These are phyloP conservation scores for Epiblema foenella DNA, from an alignment of 2,888 invertebrate species.

Conservation along the genomic window DNA sequence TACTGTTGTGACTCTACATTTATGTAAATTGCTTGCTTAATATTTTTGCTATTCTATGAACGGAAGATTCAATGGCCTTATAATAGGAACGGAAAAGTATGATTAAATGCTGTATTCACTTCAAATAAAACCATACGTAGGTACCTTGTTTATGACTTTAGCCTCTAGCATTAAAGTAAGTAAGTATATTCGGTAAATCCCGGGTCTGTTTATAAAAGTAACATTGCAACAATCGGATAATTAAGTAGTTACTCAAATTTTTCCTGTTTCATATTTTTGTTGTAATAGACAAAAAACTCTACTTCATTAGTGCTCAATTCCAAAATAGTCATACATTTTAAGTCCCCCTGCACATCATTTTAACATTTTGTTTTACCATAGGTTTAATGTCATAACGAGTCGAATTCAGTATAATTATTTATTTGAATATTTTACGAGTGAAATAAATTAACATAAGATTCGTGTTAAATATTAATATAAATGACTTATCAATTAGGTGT, in stretches of 20 bases:
- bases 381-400: background rate
- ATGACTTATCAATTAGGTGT: background rate
- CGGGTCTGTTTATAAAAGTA: background rate
- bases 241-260: background rate
- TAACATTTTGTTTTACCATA: background rate
- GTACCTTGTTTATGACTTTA: too few species aligned
- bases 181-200: background rate
- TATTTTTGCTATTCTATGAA: too few species aligned
- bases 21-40: too few species aligned
- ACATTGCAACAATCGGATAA: background rate
- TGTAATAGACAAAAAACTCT: background rate
- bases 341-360: background rate
- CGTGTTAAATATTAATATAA: background rate
- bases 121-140: too few species aligned
- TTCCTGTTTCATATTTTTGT: slow-evolving; percentile 4
- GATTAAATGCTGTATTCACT: too few species aligned
- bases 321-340: background rate
- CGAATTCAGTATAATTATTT: background rate
- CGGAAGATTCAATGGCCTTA: too few species aligned
- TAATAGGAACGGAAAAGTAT: too few species aligned
- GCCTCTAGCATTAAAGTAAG: background rate
- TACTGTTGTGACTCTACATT: too few species aligned
- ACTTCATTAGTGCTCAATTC: background rate
- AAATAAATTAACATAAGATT: background rate
- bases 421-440: background rate